Percentiles rank a stretch among this genome's conserved stretches.
Conservation (phyloP, 2,113 vertebrate genomes). For the Eira barbara region DNA sequence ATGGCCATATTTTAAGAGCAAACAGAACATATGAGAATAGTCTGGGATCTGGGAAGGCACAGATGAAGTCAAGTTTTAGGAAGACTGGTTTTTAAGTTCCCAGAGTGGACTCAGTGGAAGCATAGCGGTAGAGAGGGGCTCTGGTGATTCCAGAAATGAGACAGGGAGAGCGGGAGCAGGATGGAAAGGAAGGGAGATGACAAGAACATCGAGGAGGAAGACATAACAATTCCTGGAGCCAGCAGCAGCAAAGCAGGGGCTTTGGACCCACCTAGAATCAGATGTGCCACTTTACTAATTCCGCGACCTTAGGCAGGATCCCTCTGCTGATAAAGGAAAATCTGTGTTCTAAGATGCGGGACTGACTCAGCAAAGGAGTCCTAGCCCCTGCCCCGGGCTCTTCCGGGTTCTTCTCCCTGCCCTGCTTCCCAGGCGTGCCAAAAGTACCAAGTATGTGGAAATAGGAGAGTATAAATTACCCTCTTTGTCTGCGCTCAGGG, state of each 20-base stretch:
- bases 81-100: neutral
- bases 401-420: too few relatives aligned
- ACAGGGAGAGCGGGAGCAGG: neutral
- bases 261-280: neutral
- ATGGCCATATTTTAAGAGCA: neutral
- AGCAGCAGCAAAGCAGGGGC: neutral
- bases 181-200: neutral
- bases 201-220: neutral
- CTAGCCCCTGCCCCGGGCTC: too few relatives aligned
- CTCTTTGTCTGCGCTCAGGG: too few relatives aligned
- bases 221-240: neutral
- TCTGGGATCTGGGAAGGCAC: neutral
- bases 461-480: too few relatives aligned
- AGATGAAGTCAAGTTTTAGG: neutral
- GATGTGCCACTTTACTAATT: neutral
- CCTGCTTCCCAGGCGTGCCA: too few relatives aligned
- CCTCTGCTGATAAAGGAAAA: too few relatives aligned
- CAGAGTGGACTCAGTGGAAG: neutral
- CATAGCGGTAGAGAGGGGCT: neutral
- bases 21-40: neutral
- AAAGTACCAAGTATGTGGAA: too few relatives aligned
- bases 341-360: too few relatives aligned
- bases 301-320: neutral
- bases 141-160: neutral
- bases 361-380: too few relatives aligned